Percentiles rank a stretch among this genome's conserved stretches.
phyloP scores from a whole-genome alignment of 2,797 vertebrate species.

The Streptopelia turtur region DNA sequence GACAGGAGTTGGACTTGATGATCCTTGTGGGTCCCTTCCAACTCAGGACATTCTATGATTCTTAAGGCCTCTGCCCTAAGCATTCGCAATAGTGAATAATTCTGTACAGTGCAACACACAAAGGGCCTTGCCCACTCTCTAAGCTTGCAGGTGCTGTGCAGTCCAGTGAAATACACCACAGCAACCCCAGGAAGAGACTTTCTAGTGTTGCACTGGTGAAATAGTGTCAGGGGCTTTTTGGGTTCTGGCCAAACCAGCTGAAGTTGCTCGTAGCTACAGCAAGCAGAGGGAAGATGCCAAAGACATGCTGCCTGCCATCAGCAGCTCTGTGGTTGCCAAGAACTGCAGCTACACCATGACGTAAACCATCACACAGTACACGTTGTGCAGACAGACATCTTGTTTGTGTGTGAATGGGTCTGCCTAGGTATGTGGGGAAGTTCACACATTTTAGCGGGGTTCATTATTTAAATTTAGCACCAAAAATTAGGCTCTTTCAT shows the following conservation, averaged over 20 bases:
- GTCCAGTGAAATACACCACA: neutral
- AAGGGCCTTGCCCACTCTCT: neutral
- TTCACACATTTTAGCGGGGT: conserved; percentile 38
- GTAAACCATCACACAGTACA: conserved; percentile 33
- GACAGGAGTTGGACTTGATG: too few species aligned
- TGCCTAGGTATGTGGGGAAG: conserved; percentile 35
- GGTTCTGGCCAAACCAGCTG: neutral
- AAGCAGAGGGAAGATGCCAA: neutral
- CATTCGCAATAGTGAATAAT: neutral
- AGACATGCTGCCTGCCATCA: conserved; percentile 28
- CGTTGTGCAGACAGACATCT: conserved; percentile 26
- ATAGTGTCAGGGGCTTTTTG: neutral
- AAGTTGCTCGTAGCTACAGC: neutral
- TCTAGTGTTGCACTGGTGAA: neutral
- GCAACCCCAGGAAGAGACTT: neutral
- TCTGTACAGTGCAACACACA: accelerated
- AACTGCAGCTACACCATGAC: conserved; percentile 3
- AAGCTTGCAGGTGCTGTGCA: neutral
- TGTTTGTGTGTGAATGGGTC: conserved; percentile 34
- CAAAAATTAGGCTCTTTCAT: neutral
- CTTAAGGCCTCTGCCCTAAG: neutral
- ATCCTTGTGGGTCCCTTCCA: too few species aligned
- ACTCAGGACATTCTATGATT: too few species aligned
- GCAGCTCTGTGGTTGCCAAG: conserved; percentile 33
- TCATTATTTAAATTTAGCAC: conserved; percentile 13